Base-by-base conservation (phyloP, 1,140 invertebrate genomes). In the Himalopsyche phryganea region DNA sequence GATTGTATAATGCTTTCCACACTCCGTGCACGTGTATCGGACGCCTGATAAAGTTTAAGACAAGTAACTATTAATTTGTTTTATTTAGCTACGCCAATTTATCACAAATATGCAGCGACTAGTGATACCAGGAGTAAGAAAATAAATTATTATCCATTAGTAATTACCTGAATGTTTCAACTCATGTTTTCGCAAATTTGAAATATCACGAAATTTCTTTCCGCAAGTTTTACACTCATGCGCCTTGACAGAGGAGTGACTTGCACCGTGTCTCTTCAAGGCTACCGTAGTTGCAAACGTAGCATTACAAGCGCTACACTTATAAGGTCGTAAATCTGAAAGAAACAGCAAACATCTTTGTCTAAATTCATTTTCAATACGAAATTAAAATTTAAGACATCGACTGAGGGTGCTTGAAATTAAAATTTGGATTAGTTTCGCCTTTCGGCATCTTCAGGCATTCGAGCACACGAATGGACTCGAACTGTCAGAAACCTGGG, bases 221-320 rank as follows among this genome's bases (percentile, higher is more conserved):
- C 82, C 81, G 66, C 87, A 89, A 28, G 82, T 80, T 33, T 81
- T 77, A 68, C 87, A 89, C 50, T 84, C 79, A 70, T 87, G 85
- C 0, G 84, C 83, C 69, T 87, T 87, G 18, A 84, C 80, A 1
- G 85, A 81, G 7, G 80, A 81, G 67, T 84, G 82, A 35, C 83
- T 79, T 11, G 75, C 75, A 41, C 75, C 71, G 52, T 83, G 81
- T 63, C 81, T 82, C 2, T 46, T 44, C 36, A 64, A 20, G 2
- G 48, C 23, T 13, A 14, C 9, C 6, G 10, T 5, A 38, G 42
- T 64, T 35, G 50, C 48, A 18, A 64, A 64, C 13, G 36, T 50
- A 10, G 53, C 46, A 46, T 50, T 19, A 10, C 58, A 60, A 10
- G 13, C 5, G 9, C 32, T 41, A 20, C 58, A 60, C 40, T 41